Evolutionary conservation across 2,113 vertebrate genomes (phyloP), one percentile per base, ranked within the genome.

Genomic region (Anas platyrhynchos): DNA sequence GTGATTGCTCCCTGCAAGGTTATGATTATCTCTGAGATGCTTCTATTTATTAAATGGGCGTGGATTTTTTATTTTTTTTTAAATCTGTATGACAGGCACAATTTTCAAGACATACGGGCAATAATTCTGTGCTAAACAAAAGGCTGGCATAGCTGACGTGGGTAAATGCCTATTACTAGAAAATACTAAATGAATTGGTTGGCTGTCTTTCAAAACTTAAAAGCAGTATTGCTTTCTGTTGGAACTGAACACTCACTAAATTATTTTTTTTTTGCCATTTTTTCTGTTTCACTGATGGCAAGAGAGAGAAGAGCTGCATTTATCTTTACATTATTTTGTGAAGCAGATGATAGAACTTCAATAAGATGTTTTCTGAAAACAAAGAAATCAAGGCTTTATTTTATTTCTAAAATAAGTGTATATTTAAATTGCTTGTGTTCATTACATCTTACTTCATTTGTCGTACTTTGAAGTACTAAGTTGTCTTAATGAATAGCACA

Each of bases 151-250:
- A 66, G 56, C 83, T 93, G 81, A 78, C 4, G 4, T 50, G 83
- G 67, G 56, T 78, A 88, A 89, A 92, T 76, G 79, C 59, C 72
- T 83, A 6, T 92, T 93, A 75, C 67, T 88, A 68, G 90, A 93
- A 92, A 94, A 93, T 52, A 43, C 36, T 66, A 59, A 92, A 55
- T 80, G 69, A 93, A 62, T 69, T 5, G 14, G 20, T 84, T 96
- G 83, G 79, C 93, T 92, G 92, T 72, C 78, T 92, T 86, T 92
- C 92, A 86, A 74, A 94, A 73, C 52, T 78, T 93, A 77, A 95
- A 91, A 91, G 74, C 50, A 67, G 7, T 32, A 34, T 11, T 76
- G 65, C 59, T 69, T 92, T 76, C 43, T 56, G 0, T 26, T 87
- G 52, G 58, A 94, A 50, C 66, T 72, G 67, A 76, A 50, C 17